Evolutionary conservation across 2,113 vertebrate genomes (phyloP).

Genomic region (Hyaena hyaena): DNA sequence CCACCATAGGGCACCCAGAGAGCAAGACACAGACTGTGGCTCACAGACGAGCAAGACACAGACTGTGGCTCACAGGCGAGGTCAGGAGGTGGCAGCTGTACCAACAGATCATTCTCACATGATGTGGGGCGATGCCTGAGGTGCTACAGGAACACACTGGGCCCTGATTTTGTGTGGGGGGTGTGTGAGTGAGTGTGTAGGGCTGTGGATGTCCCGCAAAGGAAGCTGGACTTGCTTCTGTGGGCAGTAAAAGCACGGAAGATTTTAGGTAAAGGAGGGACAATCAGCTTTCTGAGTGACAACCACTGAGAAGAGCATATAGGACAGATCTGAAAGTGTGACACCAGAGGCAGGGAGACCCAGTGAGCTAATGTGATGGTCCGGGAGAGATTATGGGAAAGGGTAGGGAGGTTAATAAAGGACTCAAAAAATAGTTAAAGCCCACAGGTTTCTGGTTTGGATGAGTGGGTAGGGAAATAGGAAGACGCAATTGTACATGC

Average conservation of each 20-base stretch:
- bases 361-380: not conserved
- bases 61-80: not conserved
- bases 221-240: not conserved
- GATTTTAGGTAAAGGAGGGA: not conserved
- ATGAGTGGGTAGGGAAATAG: not conserved
- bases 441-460: not conserved
- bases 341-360: not conserved
- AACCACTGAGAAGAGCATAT: not conserved
- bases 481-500: not conserved
- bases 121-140: not conserved
- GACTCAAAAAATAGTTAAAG: not conserved
- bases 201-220: not conserved
- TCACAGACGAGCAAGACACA: not conserved
- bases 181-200: not conserved
- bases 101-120: not conserved
- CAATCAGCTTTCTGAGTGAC: not conserved
- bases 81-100: too few relatives aligned
- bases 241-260: not conserved
- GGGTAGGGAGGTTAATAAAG: not conserved
- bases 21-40: not conserved
- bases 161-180: not conserved
- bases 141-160: not conserved
- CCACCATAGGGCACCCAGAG: not conserved
- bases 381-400: not conserved
- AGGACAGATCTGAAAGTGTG: not conserved